Evolutionary conservation across 2,113 vertebrate genomes (phyloP), one percentile per base, ranked within the genome.

Genomic region (Rhinichthys klamathensis): DNA sequence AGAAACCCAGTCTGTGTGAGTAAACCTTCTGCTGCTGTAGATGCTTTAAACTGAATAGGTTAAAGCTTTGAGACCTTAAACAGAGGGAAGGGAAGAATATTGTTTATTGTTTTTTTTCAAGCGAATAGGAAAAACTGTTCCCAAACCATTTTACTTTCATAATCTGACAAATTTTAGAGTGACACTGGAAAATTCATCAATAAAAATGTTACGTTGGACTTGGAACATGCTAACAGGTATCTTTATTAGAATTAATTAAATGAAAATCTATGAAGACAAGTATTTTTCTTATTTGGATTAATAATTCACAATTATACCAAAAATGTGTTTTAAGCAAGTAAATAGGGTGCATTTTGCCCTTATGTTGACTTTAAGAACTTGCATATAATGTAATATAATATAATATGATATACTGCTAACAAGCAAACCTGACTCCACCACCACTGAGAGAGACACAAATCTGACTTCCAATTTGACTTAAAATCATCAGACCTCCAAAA

Each of bases 11-110:
- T 46, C 27, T 63, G 11, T 69, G 67, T 60, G 35, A 83, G 58
- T 41, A 81, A 75, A 79, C 74, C 69, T 77, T 83, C 54, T 78
- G 61, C 72, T 80, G 56, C 16, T 77, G 78, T 81, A 82, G 15
- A 56, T 25, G 30, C 41, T 25, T 38, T 73, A 78, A 72, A 51
- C 69, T 49, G 63, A 87, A 79, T 82, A 84, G 65, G 79, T 87
- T 87, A 86, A 77, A 81, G 76, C 38, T 84, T 81, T 12, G n/a
- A 23, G 27, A 21, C 27, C 69, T 70, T 69, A 85, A 77, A 75
- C 46, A 35, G 10, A 8, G 15, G 27, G 44, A 27, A 76, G 15
- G 5, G 21, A 27, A 4, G 7, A 80, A 25, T 21, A 2, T 12
- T n/a, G 10, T 15, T 60, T 18, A 30, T 30, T 30, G 30, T 30